Conservation (phyloP, 2,797 vertebrate genomes). For the Paratrypauchen microcephalus region DNA sequence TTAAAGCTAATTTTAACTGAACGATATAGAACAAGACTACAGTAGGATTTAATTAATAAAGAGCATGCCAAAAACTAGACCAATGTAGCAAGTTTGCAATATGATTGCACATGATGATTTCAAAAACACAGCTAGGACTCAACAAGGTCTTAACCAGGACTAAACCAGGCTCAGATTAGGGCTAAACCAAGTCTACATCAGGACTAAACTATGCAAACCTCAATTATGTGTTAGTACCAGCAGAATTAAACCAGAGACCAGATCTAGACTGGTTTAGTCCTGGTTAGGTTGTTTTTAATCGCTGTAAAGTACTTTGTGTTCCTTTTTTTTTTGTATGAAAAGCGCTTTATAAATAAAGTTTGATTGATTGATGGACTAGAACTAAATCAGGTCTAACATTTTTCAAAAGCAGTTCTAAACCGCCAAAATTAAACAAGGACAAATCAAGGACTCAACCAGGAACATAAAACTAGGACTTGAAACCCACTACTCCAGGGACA, state of each 20-base stretch:
- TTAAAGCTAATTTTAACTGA: background rate
- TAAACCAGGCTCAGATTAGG: background rate
- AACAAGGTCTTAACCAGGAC: background rate
- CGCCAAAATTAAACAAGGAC: background rate
- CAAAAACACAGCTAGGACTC: background rate
- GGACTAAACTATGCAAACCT: background rate
- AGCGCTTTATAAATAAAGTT: too few species aligned
- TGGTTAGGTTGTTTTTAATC: too few species aligned
- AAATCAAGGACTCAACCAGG: background rate
- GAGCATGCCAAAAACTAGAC: too few species aligned
- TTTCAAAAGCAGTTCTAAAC: background rate
- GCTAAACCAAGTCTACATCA: background rate
- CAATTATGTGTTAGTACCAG: background rate
- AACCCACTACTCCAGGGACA: slow-evolving; percentile 9
- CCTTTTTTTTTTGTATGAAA: too few species aligned
- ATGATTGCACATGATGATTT: too few species aligned
- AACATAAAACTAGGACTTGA: slow-evolving; percentile 1
- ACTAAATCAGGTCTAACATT: too few species aligned
- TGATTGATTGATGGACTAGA: too few species aligned
- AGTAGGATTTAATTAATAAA: background rate
- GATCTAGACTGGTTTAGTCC: too few species aligned
- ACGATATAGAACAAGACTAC: background rate
- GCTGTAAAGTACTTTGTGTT: too few species aligned
- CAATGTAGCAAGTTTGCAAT: too few species aligned
- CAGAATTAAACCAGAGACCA: too few species aligned